Percentiles rank a stretch among this genome's conserved stretches.
Evolutionary conservation across 2,113 vertebrate species (phyloP).

Genomic region (Cavia porcellus): DNA sequence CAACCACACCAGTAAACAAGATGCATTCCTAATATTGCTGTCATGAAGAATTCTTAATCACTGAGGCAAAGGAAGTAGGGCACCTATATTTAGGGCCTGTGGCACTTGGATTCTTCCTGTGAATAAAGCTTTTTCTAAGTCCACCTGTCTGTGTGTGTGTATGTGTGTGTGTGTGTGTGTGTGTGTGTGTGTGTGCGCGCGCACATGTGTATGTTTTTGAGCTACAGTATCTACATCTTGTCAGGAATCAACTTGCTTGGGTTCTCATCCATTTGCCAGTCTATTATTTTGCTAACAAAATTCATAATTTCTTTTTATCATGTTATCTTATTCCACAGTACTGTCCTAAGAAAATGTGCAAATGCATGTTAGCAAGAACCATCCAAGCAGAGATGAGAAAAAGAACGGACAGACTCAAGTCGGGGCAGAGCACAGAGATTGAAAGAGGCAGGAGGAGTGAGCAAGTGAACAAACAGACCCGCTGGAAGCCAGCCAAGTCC

Average conservation of each 20-base stretch:
- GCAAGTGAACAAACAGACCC: neutral
- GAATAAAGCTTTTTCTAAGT: neutral
- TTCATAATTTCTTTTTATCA: neutral
- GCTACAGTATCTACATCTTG: neutral
- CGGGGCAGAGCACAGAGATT: neutral
- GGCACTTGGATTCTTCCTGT: neutral
- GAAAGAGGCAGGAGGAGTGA: neutral
- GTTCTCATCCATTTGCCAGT: neutral
- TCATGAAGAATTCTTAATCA: neutral
- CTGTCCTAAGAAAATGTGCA: constrained; percentile 38
- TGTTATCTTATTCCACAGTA: neutral
- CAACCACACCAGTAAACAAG: neutral
- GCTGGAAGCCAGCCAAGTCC: neutral
- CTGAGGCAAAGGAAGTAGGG: neutral
- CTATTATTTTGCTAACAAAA: neutral
- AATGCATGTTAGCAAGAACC: neutral
- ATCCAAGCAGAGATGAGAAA: neutral
- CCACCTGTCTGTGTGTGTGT: neutral
- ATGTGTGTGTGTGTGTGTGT: neutral
- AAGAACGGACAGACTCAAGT: neutral
- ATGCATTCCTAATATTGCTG: neutral
- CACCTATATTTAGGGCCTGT: neutral
- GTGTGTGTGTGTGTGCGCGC: neutral
- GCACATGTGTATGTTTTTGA: neutral
- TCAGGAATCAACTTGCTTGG: constrained; percentile 2